A percentile compares a stretch with the other conserved stretches of the same genome.
Evolutionary conservation across 2,113 vertebrate species (phyloP).

Genomic region (Sceloporus tristichus): DNA sequence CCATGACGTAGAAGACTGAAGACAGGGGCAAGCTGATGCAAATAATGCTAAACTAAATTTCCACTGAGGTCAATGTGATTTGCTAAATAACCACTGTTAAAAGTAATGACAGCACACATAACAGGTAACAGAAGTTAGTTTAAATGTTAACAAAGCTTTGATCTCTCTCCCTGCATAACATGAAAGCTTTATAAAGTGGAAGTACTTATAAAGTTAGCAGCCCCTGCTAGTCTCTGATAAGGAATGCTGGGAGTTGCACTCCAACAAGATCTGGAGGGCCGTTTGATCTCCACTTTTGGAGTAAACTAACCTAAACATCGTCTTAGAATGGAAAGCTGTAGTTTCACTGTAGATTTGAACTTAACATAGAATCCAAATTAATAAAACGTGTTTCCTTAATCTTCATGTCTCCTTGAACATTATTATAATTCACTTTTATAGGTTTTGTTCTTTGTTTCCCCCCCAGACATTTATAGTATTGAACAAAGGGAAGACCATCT

Average conservation of each 20-base stretch:
- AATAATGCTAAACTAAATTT: background rate
- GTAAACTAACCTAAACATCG: background rate
- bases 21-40: background rate
- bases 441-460: constrained; percentile 49
- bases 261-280: no score
- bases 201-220: background rate
- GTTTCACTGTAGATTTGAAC: background rate
- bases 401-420: background rate
- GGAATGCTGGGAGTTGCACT: no score
- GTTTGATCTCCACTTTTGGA: no score
- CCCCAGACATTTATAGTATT: constrained; percentile 95
- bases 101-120: no score
- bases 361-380: background rate
- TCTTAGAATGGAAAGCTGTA: background rate
- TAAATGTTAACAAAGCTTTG: background rate
- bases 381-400: background rate
- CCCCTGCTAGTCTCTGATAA: background rate
- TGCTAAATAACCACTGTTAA: background rate
- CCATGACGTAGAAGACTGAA: background rate
- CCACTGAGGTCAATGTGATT: background rate
- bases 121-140: background rate
- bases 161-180: background rate
- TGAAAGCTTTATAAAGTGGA: background rate
- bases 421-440: background rate
- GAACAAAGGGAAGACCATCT: constrained; percentile 93